phyloP scores from a whole-genome alignment of 2,888 invertebrate species.

The Epinotia nisella region DNA sequence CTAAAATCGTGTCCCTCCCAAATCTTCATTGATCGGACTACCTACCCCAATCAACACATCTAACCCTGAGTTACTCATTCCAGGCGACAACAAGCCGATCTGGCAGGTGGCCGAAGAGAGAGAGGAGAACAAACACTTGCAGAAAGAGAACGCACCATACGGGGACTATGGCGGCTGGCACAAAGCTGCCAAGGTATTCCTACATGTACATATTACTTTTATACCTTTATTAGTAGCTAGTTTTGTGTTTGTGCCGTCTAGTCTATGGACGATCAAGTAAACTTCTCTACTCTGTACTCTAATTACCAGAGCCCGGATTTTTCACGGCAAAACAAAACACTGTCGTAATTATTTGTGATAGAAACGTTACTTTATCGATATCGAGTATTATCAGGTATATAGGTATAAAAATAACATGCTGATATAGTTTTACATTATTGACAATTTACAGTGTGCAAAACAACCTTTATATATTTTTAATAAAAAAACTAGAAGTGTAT shows the following conservation, averaged over 20 bases:
- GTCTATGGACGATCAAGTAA: not conserved
- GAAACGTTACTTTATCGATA: no score
- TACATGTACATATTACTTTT: constrained; percentile 42
- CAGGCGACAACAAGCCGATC: constrained; percentile 97
- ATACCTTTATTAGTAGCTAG: constrained; percentile 24
- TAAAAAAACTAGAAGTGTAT: no score
- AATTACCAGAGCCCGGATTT: no score
- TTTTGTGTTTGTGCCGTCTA: not conserved
- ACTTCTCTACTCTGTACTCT: not conserved
- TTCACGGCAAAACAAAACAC: no score
- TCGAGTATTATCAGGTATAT: no score
- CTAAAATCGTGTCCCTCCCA: not conserved
- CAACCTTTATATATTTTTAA: no score
- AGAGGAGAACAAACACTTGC: constrained; percentile 97
- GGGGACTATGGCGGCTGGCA: constrained; percentile 98
- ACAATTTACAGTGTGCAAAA: no score
- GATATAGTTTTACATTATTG: no score
- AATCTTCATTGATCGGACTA: constrained; percentile 27
- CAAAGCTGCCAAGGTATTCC: constrained; percentile 93
- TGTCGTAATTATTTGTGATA: no score
- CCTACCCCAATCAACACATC: constrained; percentile 6
- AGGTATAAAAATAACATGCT: no score
- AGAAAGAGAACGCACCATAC: constrained; percentile 95
- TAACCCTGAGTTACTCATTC: not conserved
- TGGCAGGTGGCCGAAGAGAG: constrained; percentile 99